A percentile compares a stretch with the other conserved stretches of the same genome.
These are phyloP conservation scores for Sebastes fasciatus DNA, from an alignment of 2,113 vertebrate species.

Conservation along the genomic window DNA sequence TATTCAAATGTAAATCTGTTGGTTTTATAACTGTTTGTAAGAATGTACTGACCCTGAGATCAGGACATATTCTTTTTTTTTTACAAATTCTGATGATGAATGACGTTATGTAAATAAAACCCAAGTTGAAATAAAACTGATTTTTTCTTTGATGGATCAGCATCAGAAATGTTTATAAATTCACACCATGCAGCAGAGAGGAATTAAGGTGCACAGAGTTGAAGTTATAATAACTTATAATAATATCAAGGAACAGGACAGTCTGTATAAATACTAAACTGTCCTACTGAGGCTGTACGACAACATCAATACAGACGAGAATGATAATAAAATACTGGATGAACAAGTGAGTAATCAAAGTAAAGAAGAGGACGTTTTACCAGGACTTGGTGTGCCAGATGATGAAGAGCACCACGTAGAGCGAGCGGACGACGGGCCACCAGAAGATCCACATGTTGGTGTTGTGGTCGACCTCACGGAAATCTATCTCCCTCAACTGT, in stretches of 20 bases:
- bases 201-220: background rate
- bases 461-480: slow-evolving; percentile 86
- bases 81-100: background rate
- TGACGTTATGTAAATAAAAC: background rate
- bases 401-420: slow-evolving; percentile 87
- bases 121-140: no score
- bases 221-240: no score
- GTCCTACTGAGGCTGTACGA: no score
- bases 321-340: no score
- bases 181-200: background rate
- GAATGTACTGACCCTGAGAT: accelerated
- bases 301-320: no score
- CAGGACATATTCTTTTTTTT: background rate
- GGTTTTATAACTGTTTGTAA: background rate
- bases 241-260: no score
- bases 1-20: slow-evolving; percentile 4
- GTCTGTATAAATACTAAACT: no score
- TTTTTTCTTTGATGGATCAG: background rate
- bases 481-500: slow-evolving; percentile 78
- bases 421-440: slow-evolving; percentile 89
- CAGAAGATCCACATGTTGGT: slow-evolving; percentile 88
- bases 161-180: background rate
- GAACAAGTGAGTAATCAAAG: no score
- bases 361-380: background rate
- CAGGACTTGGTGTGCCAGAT: slow-evolving; percentile 73